Evolutionary conservation across 2,113 vertebrate species (phyloP).

Genomic region (Malaclemys terrapin): DNA sequence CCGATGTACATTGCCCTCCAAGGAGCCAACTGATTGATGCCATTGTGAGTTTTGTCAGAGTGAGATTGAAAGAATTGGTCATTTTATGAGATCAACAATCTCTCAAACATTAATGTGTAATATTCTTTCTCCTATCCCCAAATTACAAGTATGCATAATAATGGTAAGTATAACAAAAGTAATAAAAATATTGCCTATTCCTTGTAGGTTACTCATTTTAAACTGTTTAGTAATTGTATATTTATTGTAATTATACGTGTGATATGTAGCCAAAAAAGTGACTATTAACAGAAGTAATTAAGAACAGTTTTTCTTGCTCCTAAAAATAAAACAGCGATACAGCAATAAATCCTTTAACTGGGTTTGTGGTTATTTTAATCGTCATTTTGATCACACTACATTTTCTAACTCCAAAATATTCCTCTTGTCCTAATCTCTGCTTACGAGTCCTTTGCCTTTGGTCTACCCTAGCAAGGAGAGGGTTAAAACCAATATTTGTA

Average conservation of each 20-base stretch:
- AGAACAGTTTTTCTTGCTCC: slow-evolving; percentile 43
- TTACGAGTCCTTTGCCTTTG: neutral
- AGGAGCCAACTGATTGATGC: slow-evolving; percentile 4
- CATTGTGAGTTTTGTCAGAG: neutral
- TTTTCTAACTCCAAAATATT: neutral
- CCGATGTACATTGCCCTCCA: neutral
- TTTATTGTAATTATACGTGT: slow-evolving; percentile 35
- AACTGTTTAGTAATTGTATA: slow-evolving; percentile 1
- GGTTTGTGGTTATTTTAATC: slow-evolving; percentile 47
- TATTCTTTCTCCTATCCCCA: neutral
- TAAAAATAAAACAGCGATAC: neutral
- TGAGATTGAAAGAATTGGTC: slow-evolving; percentile 2
- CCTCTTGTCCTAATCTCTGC: neutral
- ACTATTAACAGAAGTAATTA: slow-evolving; percentile 49
- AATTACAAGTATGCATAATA: slow-evolving; percentile 7
- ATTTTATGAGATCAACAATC: slow-evolving; percentile 31
- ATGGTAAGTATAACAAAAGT: slow-evolving; percentile 24
- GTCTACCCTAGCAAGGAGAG: slow-evolving; percentile 26
- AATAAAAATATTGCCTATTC: neutral
- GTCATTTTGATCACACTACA: slow-evolving; percentile 21
- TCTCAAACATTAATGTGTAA: slow-evolving; percentile 27
- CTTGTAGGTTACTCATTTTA: slow-evolving; percentile 14
- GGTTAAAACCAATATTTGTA: slow-evolving; percentile 86
- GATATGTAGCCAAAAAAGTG: neutral
- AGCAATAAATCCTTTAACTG: neutral